Base-by-base conservation (phyloP, 2,797 vertebrate genomes). In the Vespertilio murinus region DNA sequence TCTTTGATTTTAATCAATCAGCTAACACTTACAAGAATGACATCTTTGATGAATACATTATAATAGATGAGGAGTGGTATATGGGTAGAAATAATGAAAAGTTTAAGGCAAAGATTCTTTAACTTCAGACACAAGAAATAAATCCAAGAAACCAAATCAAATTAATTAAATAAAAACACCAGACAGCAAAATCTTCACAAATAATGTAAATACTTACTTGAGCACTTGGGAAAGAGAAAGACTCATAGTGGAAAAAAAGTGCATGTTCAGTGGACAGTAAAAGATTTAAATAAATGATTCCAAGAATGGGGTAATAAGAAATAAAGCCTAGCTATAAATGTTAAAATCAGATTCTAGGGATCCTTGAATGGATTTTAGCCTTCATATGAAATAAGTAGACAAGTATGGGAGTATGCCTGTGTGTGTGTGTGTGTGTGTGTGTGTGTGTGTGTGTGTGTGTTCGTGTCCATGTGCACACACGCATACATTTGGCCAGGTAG, bases 151-250 rank as follows among this genome's bases (percentile, higher is more conserved):
- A 65, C 80, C 88, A 71, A 74, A 73, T 67, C 49, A 91, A 90
- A 47, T 17, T 67, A 90, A 25, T 52, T 87, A 45, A 90, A 59
- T 45, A 73, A 61, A 71, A 85, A 52, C 64, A 30, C 2, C 16
- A 90, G 75, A 67, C 33, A 94, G 59, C 38, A 61, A 64, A 61
- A 13, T 90, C 35, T 84, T 92, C 70, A 64, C 81, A 54, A 93
- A n/a, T 70, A 90, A 84, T 16, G 45, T 79, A 77, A 94, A 65
- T 47, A 18, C 12, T 80, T 69, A 80, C 33, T 71, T 87, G 11
- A 77, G 2, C 9, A 69, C 33, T 69, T 64, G 52, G 33, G 14
- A 65, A 90, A 89, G 70, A 84, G 70, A 90, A 95, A 56, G 28
- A 35, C 25, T 33, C 13, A 9, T 35, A 74, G 20, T 91, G 17